These are phyloP conservation scores for Sebastes diploproa DNA, from an alignment of 2,797 vertebrate genomes.

Conservation along the genomic window DNA sequence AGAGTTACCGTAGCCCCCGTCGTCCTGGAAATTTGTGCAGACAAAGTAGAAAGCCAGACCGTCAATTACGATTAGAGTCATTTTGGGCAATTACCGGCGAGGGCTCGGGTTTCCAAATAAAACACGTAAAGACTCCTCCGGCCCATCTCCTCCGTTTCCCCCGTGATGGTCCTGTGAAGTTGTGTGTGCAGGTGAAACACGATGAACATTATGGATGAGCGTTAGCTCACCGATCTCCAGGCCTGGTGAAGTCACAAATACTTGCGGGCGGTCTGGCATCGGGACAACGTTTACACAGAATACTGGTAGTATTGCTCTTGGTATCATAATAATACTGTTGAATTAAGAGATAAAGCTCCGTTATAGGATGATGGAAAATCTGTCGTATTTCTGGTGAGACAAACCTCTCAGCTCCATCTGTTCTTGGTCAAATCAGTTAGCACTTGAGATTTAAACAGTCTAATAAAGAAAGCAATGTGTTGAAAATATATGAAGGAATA, in stretches of 20 bases:
- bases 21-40: constrained; percentile 72
- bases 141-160: constrained; percentile 60
- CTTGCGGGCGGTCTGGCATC: constrained; percentile 18
- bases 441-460: not conserved
- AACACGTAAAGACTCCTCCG: constrained; percentile 69
- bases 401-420: not conserved
- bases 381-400: not conserved
- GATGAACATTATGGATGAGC: constrained; percentile 46
- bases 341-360: not conserved
- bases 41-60: constrained; percentile 81
- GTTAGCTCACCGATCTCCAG: constrained; percentile 19
- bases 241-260: constrained; percentile 36
- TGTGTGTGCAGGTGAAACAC: constrained; percentile 58
- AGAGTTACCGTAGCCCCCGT: constrained; percentile 61
- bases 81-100: constrained; percentile 79
- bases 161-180: constrained; percentile 68
- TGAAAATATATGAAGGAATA: not conserved
- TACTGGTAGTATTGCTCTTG: not conserved
- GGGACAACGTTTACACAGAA: not conserved
- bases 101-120: constrained; percentile 76
- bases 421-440: constrained; percentile 1
- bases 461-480: not conserved
- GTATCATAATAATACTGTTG: constrained; percentile 11
- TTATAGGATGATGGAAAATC: constrained; percentile 20
- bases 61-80: constrained; percentile 80